Conservation (phyloP, 2,888 invertebrate genomes). For the Tineola bisselliella region DNA sequence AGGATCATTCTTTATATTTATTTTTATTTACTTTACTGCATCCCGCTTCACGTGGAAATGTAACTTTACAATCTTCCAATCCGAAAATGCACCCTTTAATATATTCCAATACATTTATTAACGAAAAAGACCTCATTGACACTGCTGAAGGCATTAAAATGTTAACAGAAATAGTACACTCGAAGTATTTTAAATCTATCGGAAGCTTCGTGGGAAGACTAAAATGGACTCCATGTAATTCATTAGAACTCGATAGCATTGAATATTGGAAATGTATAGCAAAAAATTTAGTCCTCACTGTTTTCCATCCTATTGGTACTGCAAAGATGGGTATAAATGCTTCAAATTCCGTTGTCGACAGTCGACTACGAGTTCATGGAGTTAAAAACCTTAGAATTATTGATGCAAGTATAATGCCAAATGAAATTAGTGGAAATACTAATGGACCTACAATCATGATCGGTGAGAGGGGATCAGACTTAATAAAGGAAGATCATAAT, state of each 20-base stretch:
- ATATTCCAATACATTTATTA: slow-evolving; percentile 70
- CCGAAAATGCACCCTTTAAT: slow-evolving; percentile 70
- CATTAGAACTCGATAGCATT: slow-evolving; percentile 26
- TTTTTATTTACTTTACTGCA: slow-evolving; percentile 45
- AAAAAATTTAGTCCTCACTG: slow-evolving; percentile 45
- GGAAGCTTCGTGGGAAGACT: slow-evolving; percentile 30
- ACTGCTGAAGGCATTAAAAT: slow-evolving; percentile 32
- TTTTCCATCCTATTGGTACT: slow-evolving; percentile 14
- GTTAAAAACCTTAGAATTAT: slow-evolving; percentile 72
- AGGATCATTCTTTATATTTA: slow-evolving; percentile 31
- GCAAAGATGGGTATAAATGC: slow-evolving; percentile 13
- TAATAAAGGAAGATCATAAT: slow-evolving; percentile 67
- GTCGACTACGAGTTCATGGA: slow-evolving; percentile 71
- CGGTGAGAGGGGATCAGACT: slow-evolving; percentile 78
- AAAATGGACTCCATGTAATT: slow-evolving; percentile 29
- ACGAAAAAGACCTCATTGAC: slow-evolving; percentile 56
- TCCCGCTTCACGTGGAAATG: slow-evolving; percentile 61
- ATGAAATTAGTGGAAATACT: slow-evolving; percentile 78
- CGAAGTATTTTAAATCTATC: slow-evolving; percentile 31
- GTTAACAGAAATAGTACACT: slow-evolving; percentile 29
- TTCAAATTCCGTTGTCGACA: slow-evolving; percentile 68
- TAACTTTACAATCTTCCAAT: slow-evolving; percentile 64
- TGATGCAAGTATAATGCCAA: slow-evolving; percentile 84
- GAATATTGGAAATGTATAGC: slow-evolving; percentile 39
- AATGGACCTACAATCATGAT: slow-evolving; percentile 84